A percentile compares a stretch with the other conserved stretches of the same genome.
Evolutionary conservation across 2,797 vertebrate genomes (phyloP).

Genomic region (Notolabrus celidotus): DNA sequence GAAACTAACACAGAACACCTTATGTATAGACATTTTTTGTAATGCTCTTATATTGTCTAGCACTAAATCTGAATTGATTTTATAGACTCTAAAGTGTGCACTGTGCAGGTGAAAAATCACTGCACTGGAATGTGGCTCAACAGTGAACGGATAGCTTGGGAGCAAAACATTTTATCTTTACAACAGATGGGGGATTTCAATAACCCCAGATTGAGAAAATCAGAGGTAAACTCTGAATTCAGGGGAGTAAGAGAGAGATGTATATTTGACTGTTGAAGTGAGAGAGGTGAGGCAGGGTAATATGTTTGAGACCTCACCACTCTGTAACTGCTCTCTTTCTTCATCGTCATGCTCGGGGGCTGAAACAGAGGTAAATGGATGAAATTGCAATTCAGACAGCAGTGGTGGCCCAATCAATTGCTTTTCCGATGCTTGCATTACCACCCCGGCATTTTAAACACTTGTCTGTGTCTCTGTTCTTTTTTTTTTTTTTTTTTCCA

Average conservation of each 20-base stretch:
- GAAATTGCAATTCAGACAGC: slow-evolving; percentile 58
- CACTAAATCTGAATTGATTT: too few species aligned
- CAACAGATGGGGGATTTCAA: background rate
- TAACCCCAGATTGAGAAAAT: background rate
- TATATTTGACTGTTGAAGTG: slow-evolving; percentile 41
- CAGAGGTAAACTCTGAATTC: background rate
- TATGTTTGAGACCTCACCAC: slow-evolving; percentile 44
- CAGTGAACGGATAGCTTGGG: too few species aligned
- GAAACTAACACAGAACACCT: too few species aligned
- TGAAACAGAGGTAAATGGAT: slow-evolving; percentile 63
- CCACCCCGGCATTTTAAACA: slow-evolving; percentile 65
- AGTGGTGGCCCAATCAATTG: slow-evolving; percentile 62
- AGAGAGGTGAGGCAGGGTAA: slow-evolving; percentile 35
- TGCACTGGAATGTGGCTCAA: background rate
- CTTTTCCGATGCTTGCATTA: slow-evolving; percentile 54
- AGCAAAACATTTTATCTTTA: background rate
- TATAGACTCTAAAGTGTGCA: too few species aligned
- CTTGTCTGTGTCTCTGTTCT: slow-evolving; percentile 31
- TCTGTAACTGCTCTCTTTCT: slow-evolving; percentile 47
- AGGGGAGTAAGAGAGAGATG: slow-evolving; percentile 9
- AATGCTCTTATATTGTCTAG: too few species aligned
- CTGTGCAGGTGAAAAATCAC: too few species aligned
- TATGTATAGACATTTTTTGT: too few species aligned
- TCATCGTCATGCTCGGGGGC: slow-evolving; percentile 36
- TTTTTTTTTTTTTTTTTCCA: slow-evolving; percentile 12